Percentiles rank a stretch among this genome's conserved stretches.
These are phyloP conservation scores for Orthonevra nobilis DNA, from an alignment of 2,888 invertebrate genomes.

Conservation along the genomic window DNA sequence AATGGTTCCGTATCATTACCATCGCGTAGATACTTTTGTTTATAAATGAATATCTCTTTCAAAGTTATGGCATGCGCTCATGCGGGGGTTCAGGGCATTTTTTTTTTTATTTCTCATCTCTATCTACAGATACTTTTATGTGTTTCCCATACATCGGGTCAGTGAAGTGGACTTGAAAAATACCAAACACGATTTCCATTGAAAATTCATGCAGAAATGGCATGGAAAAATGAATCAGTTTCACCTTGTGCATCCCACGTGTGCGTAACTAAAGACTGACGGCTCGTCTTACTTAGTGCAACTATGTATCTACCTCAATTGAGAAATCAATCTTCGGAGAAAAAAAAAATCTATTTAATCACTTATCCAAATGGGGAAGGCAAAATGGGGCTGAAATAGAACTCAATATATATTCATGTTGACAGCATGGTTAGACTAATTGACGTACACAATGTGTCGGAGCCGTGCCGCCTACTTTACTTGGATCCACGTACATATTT, in stretches of 20 bases:
- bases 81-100: conserved; percentile 28
- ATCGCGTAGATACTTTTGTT: neutral
- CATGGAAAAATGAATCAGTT: conserved; percentile 23
- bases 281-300: neutral
- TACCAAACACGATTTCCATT: conserved; percentile 28
- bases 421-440: conserved; percentile 50
- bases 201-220: conserved; percentile 7
- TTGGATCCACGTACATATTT: neutral
- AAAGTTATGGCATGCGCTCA: neutral
- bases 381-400: no score
- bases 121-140: no score
- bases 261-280: neutral
- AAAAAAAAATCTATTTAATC: neutral
- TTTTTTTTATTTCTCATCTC: no score
- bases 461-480: conserved; percentile 19
- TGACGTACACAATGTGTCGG: neutral
- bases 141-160: no score
- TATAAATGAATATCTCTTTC: conserved; percentile 32
- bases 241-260: conserved; percentile 46
- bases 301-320: conserved; percentile 6
- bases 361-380: no score
- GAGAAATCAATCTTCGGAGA: conserved; percentile 23
- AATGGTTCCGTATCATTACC: no score
- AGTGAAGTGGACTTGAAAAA: neutral
- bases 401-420: conserved; percentile 17